Evolutionary conservation across 2,888 invertebrate species (phyloP).

Genomic region (Idaea dimidiata): DNA sequence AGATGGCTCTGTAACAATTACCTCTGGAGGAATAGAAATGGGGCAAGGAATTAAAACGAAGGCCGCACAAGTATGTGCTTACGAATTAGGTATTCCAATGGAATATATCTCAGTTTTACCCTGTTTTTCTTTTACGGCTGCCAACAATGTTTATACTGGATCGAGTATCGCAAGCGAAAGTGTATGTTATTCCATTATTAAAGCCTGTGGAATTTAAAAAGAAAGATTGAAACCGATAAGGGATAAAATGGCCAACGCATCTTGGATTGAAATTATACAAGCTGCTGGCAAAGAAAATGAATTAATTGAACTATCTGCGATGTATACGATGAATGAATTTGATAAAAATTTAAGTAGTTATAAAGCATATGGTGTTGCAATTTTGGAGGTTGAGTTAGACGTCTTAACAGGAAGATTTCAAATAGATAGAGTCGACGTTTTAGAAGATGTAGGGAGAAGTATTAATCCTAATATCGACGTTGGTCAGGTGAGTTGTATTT

Average conservation of each 20-base stretch:
- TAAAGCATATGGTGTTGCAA: conserved; percentile 80
- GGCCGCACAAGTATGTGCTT: conserved; percentile 88
- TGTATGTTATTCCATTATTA: conserved; percentile 77
- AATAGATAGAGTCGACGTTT: conserved; percentile 81
- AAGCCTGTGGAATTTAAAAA: conserved; percentile 81
- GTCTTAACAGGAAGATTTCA: conserved; percentile 85
- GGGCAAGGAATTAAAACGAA: conserved; percentile 92
- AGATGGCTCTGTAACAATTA: conserved; percentile 85
- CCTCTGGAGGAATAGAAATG: conserved; percentile 86
- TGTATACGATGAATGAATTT: conserved; percentile 80
- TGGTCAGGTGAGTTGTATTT: conserved; percentile 77
- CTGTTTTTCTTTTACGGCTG: conserved; percentile 76
- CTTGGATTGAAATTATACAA: conserved; percentile 81
- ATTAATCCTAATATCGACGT: conserved; percentile 84
- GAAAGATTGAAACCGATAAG: conserved; percentile 79
- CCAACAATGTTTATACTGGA: conserved; percentile 84
- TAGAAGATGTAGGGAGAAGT: conserved; percentile 85
- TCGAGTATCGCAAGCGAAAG: conserved; percentile 85
- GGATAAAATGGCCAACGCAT: conserved; percentile 62
- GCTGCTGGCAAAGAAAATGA: conserved; percentile 66
- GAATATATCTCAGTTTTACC: conserved; percentile 82
- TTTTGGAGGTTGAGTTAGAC: conserved; percentile 85
- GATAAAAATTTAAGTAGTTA: conserved; percentile 77
- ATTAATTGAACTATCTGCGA: conserved; percentile 81
- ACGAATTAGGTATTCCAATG: conserved; percentile 85